Percentiles rank a stretch among this genome's conserved stretches.
Conservation (phyloP, 2,113 vertebrate genomes). For the Sciurus niger region DNA sequence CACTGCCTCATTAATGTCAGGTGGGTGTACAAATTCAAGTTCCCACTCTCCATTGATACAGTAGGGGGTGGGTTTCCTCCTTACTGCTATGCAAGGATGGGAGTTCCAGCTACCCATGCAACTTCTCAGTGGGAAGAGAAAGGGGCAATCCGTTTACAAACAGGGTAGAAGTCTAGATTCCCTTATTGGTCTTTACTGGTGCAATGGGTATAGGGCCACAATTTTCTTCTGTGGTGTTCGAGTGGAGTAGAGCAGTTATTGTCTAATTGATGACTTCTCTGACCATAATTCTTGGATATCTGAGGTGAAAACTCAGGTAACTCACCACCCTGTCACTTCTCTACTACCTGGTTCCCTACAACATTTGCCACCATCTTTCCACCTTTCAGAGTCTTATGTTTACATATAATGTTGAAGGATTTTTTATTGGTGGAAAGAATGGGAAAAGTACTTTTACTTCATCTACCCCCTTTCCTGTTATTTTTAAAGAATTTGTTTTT, state of each 20-base stretch:
- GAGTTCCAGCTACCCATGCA: not conserved
- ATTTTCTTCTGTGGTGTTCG: slow-evolving; percentile 55
- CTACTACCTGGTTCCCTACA: slow-evolving; percentile 18
- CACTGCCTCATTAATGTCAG: slow-evolving; percentile 20
- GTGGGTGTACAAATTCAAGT: not conserved
- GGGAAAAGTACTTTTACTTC: slow-evolving; percentile 2
- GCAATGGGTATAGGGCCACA: not conserved
- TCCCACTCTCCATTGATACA: not conserved
- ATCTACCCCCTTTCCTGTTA: not conserved
- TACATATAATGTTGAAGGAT: slow-evolving; percentile 9
- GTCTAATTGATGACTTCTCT: slow-evolving; percentile 27
- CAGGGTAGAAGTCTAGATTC: slow-evolving; percentile 37
- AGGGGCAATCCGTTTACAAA: not conserved
- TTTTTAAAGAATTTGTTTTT: slow-evolving; percentile 57
- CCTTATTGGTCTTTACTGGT: slow-evolving; percentile 60
- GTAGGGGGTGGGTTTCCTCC: not conserved
- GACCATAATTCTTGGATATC: slow-evolving; percentile 26
- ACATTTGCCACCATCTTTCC: not conserved
- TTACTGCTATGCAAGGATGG: slow-evolving; percentile 31
- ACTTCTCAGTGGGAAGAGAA: slow-evolving; percentile 24
- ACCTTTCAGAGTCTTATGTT: slow-evolving; percentile 21
- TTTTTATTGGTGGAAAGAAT: slow-evolving; percentile 56
- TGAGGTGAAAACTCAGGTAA: slow-evolving; percentile 14
- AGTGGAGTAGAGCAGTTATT: slow-evolving; percentile 36
- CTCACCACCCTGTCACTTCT: not conserved